phyloP scores from a whole-genome alignment of 2,113 vertebrate genomes.

The Falcunculus frontatus region DNA sequence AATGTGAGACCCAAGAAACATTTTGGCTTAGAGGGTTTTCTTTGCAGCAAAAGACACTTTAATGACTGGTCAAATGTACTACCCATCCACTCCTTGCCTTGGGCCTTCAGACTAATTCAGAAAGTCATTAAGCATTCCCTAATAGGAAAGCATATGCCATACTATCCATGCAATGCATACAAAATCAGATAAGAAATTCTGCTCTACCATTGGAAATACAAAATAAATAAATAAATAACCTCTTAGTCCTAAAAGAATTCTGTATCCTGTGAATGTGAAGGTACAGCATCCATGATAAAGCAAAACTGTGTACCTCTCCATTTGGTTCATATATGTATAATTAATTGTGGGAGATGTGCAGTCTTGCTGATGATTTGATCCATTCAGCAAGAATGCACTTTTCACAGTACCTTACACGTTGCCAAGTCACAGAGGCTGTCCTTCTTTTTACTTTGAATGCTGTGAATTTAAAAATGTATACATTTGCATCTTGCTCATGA shows the following conservation, averaged over 20 bases:
- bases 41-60: constrained; percentile 48
- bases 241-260: neutral
- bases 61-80: constrained; percentile 63
- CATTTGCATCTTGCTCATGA: neutral
- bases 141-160: constrained; percentile 1
- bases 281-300: neutral
- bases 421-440: neutral
- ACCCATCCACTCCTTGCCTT: constrained; percentile 55
- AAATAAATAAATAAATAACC: neutral
- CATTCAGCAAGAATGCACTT: constrained; percentile 1
- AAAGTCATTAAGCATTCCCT: constrained; percentile 55
- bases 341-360: neutral
- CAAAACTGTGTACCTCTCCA: neutral
- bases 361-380: constrained; percentile 26
- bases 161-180: constrained; percentile 19
- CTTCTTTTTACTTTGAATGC: neutral
- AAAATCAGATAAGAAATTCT: constrained; percentile 26
- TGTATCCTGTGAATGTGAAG: neutral
- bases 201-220: neutral
- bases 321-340: neutral
- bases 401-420: neutral
- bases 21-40: constrained; percentile 45
- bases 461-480: neutral
- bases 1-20: constrained; percentile 1
- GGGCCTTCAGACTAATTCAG: constrained; percentile 62